Percentiles rank a stretch among this genome's conserved stretches.
These are phyloP conservation scores for Heliconius erato DNA, from an alignment of 2,888 invertebrate genomes.

Conservation along the genomic window DNA sequence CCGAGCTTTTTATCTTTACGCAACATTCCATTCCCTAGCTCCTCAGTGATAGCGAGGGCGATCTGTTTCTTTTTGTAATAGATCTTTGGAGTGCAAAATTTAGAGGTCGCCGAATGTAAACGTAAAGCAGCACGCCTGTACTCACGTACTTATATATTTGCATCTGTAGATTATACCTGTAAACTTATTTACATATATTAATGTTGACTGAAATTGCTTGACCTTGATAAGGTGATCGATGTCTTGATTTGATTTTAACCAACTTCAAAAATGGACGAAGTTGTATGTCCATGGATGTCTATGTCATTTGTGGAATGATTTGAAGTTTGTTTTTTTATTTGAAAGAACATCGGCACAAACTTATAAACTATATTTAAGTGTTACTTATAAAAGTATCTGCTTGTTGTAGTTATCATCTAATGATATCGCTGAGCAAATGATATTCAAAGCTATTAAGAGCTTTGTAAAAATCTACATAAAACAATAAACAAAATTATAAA, in stretches of 20 bases:
- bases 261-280: no score
- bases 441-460: background rate
- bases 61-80: slow-evolving; percentile 37
- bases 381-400: background rate
- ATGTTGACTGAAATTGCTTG: slow-evolving; percentile 12
- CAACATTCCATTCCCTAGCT: slow-evolving; percentile 47
- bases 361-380: background rate
- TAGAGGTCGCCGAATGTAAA: slow-evolving; percentile 35
- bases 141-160: background rate
- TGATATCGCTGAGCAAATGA: background rate
- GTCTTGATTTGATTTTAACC: background rate
- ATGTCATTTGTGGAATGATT: no score
- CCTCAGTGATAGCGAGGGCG: slow-evolving; percentile 37
- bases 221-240: slow-evolving; percentile 15
- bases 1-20: slow-evolving; percentile 52
- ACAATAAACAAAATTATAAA: background rate
- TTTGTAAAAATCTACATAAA: background rate
- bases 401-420: no score
- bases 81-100: slow-evolving; percentile 29
- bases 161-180: background rate
- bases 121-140: background rate
- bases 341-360: no score
- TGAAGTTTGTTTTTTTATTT: no score
- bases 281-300: background rate
- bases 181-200: background rate